Percentiles rank a stretch among this genome's conserved stretches.
phyloP scores from a whole-genome alignment of 2,888 invertebrate genomes.

The Lathronympha strigana region DNA sequence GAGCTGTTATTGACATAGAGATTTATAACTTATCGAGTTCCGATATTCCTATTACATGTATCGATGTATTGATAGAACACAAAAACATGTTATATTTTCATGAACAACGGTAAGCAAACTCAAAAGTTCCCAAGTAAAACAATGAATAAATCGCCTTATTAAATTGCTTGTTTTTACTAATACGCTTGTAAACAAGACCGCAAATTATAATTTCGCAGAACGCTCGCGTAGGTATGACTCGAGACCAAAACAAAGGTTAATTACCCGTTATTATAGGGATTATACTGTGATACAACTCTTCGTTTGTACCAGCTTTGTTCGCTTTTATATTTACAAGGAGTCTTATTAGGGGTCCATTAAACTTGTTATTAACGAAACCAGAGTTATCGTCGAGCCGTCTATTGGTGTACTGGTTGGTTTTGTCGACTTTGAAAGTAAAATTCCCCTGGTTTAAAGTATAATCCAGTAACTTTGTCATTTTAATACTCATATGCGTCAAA shows the following conservation, averaged over 20 bases:
- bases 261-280: conserved; percentile 60
- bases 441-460: too few relatives aligned
- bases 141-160: conserved; percentile 1
- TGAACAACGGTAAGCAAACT: background rate
- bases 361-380: conserved; percentile 57
- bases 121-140: background rate
- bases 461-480: too few relatives aligned
- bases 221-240: conserved; percentile 43
- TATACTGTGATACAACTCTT: conserved; percentile 52
- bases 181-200: conserved; percentile 34
- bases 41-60: too few relatives aligned
- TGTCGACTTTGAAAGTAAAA: background rate
- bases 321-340: conserved; percentile 61
- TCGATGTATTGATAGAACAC: too few relatives aligned
- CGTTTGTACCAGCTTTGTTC: conserved; percentile 55
- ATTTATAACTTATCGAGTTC: too few relatives aligned
- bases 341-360: conserved; percentile 65
- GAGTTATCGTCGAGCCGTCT: conserved; percentile 54
- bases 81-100: too few relatives aligned
- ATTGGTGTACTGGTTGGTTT: conserved; percentile 48
- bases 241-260: conserved; percentile 57
- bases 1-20: too few relatives aligned
- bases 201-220: conserved; percentile 53
- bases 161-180: conserved; percentile 25
- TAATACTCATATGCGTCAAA: too few relatives aligned